phyloP scores from a whole-genome alignment of 2,113 vertebrate species.

The Cryptotis parvus region DNA sequence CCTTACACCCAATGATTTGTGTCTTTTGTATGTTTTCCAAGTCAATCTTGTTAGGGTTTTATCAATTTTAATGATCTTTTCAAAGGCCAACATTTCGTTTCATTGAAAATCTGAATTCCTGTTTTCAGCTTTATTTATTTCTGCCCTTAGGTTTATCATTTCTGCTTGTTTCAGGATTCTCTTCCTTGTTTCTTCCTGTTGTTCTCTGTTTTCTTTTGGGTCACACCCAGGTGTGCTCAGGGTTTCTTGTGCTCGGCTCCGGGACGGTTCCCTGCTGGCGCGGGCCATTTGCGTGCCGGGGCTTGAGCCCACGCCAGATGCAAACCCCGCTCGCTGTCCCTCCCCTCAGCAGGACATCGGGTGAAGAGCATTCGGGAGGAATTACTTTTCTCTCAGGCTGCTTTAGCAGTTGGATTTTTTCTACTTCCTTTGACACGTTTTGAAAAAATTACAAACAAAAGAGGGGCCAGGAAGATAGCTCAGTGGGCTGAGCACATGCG shows the following conservation, averaged over 20 bases:
- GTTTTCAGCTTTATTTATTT: background rate
- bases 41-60: background rate
- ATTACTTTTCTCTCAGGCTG: background rate
- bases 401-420: rapidly evolving
- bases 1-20: background rate
- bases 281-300: too few relatives aligned
- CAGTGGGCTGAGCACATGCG: too few relatives aligned
- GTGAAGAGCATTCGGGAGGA: background rate
- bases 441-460: background rate
- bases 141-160: background rate
- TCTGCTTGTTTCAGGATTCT: too few relatives aligned
- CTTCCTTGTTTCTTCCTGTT: background rate
- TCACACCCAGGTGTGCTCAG: too few relatives aligned
- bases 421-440: background rate
- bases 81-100: background rate
- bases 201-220: background rate
- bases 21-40: background rate
- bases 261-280: too few relatives aligned
- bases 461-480: too few relatives aligned
- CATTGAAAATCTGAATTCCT: background rate
- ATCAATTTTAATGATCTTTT: background rate
- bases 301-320: too few relatives aligned
- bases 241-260: too few relatives aligned
- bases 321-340: too few relatives aligned
- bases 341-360: too few relatives aligned